Conservation (phyloP, 2,797 vertebrate species). For the Nasua narica region DNA sequence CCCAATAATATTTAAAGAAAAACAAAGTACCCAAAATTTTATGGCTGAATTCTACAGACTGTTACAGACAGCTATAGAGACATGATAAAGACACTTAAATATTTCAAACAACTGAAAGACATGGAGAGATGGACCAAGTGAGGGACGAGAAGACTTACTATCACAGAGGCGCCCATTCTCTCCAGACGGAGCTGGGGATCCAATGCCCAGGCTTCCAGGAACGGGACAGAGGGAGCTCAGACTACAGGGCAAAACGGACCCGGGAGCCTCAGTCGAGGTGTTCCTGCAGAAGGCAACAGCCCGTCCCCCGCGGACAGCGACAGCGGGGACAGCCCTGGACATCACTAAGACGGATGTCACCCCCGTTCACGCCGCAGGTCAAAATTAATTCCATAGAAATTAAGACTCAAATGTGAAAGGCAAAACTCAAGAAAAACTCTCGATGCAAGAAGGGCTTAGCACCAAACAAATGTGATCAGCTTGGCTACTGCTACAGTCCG, state of each 20-base stretch:
- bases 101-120: background rate
- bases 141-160: background rate
- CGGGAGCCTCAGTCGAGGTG: too few relatives aligned
- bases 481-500: accelerated
- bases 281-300: background rate
- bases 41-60: background rate
- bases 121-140: accelerated
- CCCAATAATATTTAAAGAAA: background rate
- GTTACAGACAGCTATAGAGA: too few relatives aligned
- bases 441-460: background rate
- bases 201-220: accelerated
- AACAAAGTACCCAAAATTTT: too few relatives aligned
- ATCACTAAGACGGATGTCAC: accelerated
- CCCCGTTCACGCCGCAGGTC: background rate
- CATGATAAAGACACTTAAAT: background rate
- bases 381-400: background rate
- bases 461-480: background rate
- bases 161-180: accelerated
- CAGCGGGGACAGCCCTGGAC: accelerated
- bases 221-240: background rate
- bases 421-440: background rate
- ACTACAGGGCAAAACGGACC: too few relatives aligned
- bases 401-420: background rate
- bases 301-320: background rate
- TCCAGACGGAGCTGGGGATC: accelerated